Percentiles rank a stretch among this genome's conserved stretches.
These are phyloP conservation scores for Micrasema minimum DNA, from an alignment of 1,140 invertebrate species.

Conservation along the genomic window DNA sequence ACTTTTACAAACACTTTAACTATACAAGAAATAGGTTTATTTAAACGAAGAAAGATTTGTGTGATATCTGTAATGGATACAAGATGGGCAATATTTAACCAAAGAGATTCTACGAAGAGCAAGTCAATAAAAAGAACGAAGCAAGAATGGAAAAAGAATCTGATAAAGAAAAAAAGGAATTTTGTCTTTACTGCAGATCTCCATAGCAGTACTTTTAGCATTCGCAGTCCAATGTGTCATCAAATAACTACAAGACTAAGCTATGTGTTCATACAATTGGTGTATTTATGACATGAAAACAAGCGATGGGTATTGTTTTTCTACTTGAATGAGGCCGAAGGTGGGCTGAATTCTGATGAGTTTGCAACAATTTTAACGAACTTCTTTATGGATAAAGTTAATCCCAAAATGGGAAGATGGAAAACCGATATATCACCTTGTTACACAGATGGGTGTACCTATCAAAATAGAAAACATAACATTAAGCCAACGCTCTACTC, in stretches of 20 bases:
- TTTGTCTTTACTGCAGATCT: slow-evolving; percentile 54
- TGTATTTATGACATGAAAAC: slow-evolving; percentile 56
- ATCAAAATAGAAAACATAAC: background rate
- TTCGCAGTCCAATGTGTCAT: slow-evolving; percentile 55
- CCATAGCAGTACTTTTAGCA: slow-evolving; percentile 54
- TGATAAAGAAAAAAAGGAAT: slow-evolving; percentile 48
- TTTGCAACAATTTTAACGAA: slow-evolving; percentile 52
- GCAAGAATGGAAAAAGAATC: slow-evolving; percentile 50
- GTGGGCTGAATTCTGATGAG: slow-evolving; percentile 53
- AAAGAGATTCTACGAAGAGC: slow-evolving; percentile 11
- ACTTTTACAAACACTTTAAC: too few relatives aligned
- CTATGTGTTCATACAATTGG: slow-evolving; percentile 58
- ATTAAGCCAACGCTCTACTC: background rate
- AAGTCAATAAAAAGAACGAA: slow-evolving; percentile 46
- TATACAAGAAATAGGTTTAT: too few relatives aligned
- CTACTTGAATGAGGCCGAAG: slow-evolving; percentile 57
- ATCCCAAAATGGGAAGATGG: slow-evolving; percentile 1
- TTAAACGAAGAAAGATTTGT: too few relatives aligned
- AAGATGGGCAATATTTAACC: slow-evolving; percentile 7
- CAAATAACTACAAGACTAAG: slow-evolving; percentile 57
- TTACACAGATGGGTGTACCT: slow-evolving; percentile 6
- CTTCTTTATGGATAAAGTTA: slow-evolving; percentile 31
- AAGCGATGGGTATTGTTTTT: slow-evolving; percentile 54
- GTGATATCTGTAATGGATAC: slow-evolving; percentile 3
- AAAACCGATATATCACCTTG: slow-evolving; percentile 23